Conservation (phyloP, 2,113 vertebrate species). For the Alexandromys fortis region DNA sequence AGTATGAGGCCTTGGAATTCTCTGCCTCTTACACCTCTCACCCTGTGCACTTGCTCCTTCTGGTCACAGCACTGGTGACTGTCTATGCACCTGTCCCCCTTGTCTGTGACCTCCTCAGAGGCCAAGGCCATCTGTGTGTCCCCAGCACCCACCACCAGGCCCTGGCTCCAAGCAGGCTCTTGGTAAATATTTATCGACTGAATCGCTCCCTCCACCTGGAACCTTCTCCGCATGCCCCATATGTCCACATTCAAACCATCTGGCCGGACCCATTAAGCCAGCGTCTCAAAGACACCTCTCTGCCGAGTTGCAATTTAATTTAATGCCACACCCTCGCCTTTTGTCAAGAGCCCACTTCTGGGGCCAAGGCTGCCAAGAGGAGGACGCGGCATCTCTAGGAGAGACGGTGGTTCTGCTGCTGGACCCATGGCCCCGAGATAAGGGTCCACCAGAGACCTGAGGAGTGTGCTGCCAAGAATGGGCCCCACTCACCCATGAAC, state of each 20-base stretch:
- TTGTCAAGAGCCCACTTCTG: slow-evolving; percentile 39
- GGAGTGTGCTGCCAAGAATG: not conserved
- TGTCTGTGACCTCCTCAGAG: slow-evolving; percentile 60
- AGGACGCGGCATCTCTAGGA: slow-evolving; percentile 46
- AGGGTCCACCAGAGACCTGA: not conserved
- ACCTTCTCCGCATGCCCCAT: slow-evolving; percentile 68
- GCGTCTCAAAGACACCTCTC: slow-evolving; percentile 62
- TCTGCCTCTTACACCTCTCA: not conserved
- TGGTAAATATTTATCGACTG: slow-evolving; percentile 73
- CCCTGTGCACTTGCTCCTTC: not conserved
- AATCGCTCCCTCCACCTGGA: slow-evolving; percentile 73
- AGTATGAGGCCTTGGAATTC: not conserved
- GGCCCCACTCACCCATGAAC: not conserved
- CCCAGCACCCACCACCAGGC: slow-evolving; percentile 42
- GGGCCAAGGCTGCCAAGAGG: not conserved
- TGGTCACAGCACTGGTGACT: slow-evolving; percentile 1
- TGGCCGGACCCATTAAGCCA: slow-evolving; percentile 69
- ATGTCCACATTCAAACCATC: slow-evolving; percentile 75
- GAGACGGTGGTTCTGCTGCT: not conserved
- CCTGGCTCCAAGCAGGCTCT: slow-evolving; percentile 64
- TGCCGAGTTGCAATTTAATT: slow-evolving; percentile 58
- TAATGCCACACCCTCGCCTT: slow-evolving; percentile 61
- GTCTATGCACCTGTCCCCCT: slow-evolving; percentile 1
- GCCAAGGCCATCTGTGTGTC: slow-evolving; percentile 71
- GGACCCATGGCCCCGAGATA: slow-evolving; percentile 39